These are phyloP conservation scores for Laticauda laticaudata DNA, from an alignment of 2,113 vertebrate genomes.

Conservation along the genomic window DNA sequence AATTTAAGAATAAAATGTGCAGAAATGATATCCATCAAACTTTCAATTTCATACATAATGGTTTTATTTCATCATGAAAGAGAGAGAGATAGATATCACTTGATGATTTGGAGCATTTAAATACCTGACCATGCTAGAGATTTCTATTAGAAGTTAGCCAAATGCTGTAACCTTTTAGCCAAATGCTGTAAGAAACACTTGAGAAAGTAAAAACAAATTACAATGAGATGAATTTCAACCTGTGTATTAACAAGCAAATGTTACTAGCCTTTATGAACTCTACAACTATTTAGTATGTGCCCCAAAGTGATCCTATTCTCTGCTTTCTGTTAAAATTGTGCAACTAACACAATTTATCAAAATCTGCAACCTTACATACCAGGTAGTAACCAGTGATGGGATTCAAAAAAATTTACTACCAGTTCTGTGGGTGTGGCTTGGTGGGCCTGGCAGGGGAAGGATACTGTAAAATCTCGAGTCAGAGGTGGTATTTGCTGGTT, in stretches of 20 bases:
- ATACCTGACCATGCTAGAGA: neutral
- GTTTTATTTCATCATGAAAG: neutral
- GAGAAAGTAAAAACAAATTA: neutral
- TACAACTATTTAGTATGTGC: neutral
- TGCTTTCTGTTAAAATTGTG: neutral
- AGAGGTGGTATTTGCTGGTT: no score
- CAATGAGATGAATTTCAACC: neutral
- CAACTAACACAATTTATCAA: neutral
- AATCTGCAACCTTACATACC: neutral
- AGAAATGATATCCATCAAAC: neutral
- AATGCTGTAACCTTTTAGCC: neutral
- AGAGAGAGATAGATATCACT: neutral
- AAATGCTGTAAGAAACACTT: neutral
- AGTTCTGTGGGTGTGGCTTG: no score
- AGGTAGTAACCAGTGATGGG: no score
- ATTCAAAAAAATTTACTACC: no score
- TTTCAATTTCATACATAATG: constrained; percentile 4
- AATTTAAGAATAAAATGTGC: neutral
- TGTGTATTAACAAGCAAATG: neutral
- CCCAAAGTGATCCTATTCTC: neutral
- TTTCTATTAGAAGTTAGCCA: neutral
- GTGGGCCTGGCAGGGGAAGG: no score
- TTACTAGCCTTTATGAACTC: neutral
- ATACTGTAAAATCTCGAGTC: no score
- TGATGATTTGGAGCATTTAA: neutral